Base-by-base conservation (phyloP, 2,888 invertebrate species). In the Drosophila borborema region DNA sequence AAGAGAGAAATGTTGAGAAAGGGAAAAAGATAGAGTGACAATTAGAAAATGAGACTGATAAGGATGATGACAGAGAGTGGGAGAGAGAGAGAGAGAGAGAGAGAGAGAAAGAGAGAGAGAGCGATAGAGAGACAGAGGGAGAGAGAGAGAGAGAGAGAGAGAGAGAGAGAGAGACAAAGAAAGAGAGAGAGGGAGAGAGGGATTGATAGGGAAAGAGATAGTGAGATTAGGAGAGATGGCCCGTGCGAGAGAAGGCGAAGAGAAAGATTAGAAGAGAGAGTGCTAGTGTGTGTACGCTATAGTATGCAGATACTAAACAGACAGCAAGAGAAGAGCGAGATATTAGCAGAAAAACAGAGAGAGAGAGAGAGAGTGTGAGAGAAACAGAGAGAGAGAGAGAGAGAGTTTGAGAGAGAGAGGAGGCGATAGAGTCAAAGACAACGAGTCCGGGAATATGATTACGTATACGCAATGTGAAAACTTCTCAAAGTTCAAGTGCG, bases 401-500 rank as follows among this genome's bases (percentile, higher is more conserved):
- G 51, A 12, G 40, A 41, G 8, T 38, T n/a, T n/a, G 28, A 28
- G 43, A 18, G n/a, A 20, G n/a, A 36, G 23, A 18, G 9, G 3
- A 10, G 2, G 36, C 36, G 31, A 23, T 38, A 53, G 46, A n/a
- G 55, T 10, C 20, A 31, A 23, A 38, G 51, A 14, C 12, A 59
- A 23, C 16, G 55, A 40, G 54, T 51, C 58, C 53, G 43, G 65
- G 67, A 80, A 77, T 82, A 72, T 77, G 83, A 85, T 87, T 85
- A 74, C 89, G 88, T 86, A 85, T 88, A 85, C 84, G 84, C 83
- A 88, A 80, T 67, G 86, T 77, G 72, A 53, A 59, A 85, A 88
- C 86, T 88, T 88, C 84, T 88, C 83, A 66, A 81, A 74, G 76
- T 85, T 85, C 81, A 86, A 85, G 86, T 86, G 83, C 80, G 72